Base-by-base conservation (phyloP, 2,797 vertebrate species). In the Enteromius afrohamiltoni region DNA sequence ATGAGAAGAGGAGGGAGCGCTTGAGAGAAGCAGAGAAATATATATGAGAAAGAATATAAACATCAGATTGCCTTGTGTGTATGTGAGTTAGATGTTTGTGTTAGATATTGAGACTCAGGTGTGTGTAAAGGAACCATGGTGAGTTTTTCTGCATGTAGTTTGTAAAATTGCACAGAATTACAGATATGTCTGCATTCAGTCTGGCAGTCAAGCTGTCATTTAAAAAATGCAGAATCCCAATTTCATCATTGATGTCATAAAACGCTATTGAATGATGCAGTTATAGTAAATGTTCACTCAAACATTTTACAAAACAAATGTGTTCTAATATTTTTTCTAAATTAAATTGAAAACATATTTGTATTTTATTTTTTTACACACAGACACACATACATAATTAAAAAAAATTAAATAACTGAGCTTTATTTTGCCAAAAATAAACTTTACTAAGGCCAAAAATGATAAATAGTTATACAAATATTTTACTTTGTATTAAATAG, bases 1-100 rank as follows among this genome's bases (percentile, higher is more conserved):
- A 94, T 92, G 88, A 92, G 93, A 93, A 92, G 92, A 91, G 89
- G 87, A 90, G 91, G 80, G 85, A 90, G 80, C 5, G 10, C 67
- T 82, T 71, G 82, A 83, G 87, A 89, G 87, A 82, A 31, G 89
- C 85, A 87, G 82, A 87, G 49, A 53, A 79, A 55, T 47, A 64
- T 47, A 77, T 81, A 49, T 62, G 87, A 83, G 86, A 45, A 79
- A 70, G 77, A 58, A 34, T 78, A 51, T 83, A 80, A 77, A 74
- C 68, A 76, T 80, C 60, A 31, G 47, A 80, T 31, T 83, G 70
- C 17, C 26, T 26, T 81, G 85, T 82, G 79, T 88, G 87, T 83
- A 29, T 67, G 53, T 19, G 83, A 87, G 82, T 64, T 74, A 74
- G 40, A 70, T 74, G 68, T 85, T 58, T 80, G 70, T n/a, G 37